Evolutionary conservation across 2,888 invertebrate genomes (phyloP).

Genomic region (Chrysolina haemoptera): DNA sequence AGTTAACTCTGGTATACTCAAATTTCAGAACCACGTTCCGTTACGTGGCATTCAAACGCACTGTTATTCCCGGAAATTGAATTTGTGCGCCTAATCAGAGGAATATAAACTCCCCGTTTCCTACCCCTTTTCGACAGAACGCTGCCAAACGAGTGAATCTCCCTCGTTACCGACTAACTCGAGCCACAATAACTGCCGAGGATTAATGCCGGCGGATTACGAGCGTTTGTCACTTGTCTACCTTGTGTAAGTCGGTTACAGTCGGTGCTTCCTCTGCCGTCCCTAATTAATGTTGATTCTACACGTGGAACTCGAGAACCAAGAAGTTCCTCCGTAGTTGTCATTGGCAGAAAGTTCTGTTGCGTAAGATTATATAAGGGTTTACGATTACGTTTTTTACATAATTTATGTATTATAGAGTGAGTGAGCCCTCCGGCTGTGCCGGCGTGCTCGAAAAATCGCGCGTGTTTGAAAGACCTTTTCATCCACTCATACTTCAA

Average conservation of each 20-base stretch:
- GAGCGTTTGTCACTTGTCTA: constrained; percentile 40
- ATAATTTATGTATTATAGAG: too few relatives aligned
- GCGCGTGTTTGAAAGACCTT: too few relatives aligned
- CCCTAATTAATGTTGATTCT: constrained; percentile 31
- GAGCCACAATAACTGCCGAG: constrained; percentile 33
- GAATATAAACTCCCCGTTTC: not conserved
- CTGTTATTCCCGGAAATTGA: too few relatives aligned
- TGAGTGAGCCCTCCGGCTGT: too few relatives aligned
- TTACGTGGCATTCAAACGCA: too few relatives aligned
- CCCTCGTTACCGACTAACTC: constrained; percentile 27
- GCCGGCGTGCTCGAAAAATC: too few relatives aligned
- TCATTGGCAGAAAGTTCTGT: not conserved
- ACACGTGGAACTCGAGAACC: constrained; percentile 2
- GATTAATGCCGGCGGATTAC: constrained; percentile 37
- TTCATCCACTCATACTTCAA: too few relatives aligned
- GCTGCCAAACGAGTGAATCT: constrained; percentile 17
- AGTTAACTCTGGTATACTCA: too few relatives aligned
- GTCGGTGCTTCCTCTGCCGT: constrained; percentile 19
- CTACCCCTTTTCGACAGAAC: not conserved
- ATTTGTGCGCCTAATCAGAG: too few relatives aligned
- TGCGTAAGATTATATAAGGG: not conserved
- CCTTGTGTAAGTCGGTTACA: constrained; percentile 28
- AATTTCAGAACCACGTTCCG: too few relatives aligned
- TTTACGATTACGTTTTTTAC: not conserved
- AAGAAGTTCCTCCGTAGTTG: not conserved